Evolutionary conservation across 2,797 vertebrate genomes (phyloP).

Genomic region (Tiaroga cobitis): DNA sequence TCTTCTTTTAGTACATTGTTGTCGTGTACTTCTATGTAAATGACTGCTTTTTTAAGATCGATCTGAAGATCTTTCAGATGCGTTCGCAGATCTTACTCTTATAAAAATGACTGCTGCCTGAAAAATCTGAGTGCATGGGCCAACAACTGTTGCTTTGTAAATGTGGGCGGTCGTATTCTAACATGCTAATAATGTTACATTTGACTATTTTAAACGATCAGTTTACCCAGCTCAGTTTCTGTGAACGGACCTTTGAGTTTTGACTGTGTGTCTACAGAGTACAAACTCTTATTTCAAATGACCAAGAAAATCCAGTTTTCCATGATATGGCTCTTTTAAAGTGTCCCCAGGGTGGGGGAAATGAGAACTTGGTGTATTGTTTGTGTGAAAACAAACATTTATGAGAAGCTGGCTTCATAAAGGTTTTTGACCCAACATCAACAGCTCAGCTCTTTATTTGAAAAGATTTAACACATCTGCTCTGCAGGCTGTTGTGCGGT

Average conservation of each 20-base stretch:
- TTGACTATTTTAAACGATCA: background rate
- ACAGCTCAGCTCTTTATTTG: slow-evolving; percentile 32
- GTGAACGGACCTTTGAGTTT: background rate
- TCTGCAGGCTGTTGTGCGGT: slow-evolving; percentile 28
- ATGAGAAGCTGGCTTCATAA: slow-evolving; percentile 25
- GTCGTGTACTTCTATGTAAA: background rate
- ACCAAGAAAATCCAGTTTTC: slow-evolving; percentile 16
- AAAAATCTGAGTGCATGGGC: background rate
- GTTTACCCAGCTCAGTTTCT: background rate
- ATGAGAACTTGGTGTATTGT: slow-evolving; percentile 9
- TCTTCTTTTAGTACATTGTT: background rate
- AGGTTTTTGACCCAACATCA: slow-evolving; percentile 25
- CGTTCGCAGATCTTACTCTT: background rate
- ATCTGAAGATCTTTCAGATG: background rate
- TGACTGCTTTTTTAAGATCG: background rate
- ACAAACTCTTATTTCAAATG: background rate
- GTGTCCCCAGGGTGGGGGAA: background rate
- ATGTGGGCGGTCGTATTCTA: no score
- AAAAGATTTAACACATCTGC: slow-evolving; percentile 52
- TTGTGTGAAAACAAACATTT: slow-evolving; percentile 19
- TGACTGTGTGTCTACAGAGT: background rate
- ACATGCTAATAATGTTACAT: background rate
- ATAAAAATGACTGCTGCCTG: background rate
- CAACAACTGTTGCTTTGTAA: background rate
- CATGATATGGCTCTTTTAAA: slow-evolving; percentile 20